Evolutionary conservation across 2,888 invertebrate genomes (phyloP).

Genomic region (Serrognathus titanus): DNA sequence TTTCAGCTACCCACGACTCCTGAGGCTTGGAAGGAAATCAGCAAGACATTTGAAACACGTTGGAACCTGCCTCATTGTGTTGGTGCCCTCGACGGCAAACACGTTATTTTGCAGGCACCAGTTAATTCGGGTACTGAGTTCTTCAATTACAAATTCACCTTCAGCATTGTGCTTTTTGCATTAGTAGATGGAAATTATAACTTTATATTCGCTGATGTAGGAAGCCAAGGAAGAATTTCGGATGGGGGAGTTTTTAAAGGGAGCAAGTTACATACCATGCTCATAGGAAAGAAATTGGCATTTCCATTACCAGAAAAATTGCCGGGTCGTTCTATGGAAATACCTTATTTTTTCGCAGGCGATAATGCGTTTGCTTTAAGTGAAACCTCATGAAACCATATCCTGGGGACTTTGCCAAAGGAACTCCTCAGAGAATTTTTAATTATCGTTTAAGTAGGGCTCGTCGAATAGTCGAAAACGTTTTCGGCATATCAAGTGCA

Average conservation of each 20-base stretch:
- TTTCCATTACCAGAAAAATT: no score
- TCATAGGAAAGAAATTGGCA: no score
- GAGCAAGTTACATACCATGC: background rate
- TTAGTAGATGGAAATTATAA: slow-evolving; percentile 11
- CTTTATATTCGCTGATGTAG: slow-evolving; percentile 20
- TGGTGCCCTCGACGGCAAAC: slow-evolving; percentile 33
- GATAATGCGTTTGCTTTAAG: slow-evolving; percentile 29
- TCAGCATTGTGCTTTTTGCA: slow-evolving; percentile 13
- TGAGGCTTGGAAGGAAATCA: slow-evolving; percentile 29
- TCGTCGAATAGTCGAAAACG: slow-evolving; percentile 19
- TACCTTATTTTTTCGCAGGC: slow-evolving; percentile 19
- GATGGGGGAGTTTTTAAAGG: slow-evolving; percentile 4
- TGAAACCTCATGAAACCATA: slow-evolving; percentile 28
- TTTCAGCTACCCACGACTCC: background rate
- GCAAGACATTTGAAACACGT: slow-evolving; percentile 26
- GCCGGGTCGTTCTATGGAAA: no score
- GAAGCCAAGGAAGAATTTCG: slow-evolving; percentile 11
- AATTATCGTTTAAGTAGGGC: slow-evolving; percentile 24
- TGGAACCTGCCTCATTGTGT: slow-evolving; percentile 29
- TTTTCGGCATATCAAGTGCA: slow-evolving; percentile 19
- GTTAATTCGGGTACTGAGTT: slow-evolving; percentile 28
- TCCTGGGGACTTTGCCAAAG: slow-evolving; percentile 14
- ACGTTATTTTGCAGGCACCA: slow-evolving; percentile 32
- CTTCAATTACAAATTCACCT: slow-evolving; percentile 34
- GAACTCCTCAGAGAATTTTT: slow-evolving; percentile 11